Evolutionary conservation across 2,888 invertebrate species (phyloP), one percentile per base, ranked within the genome.

Genomic region (Campopleginae sp.): DNA sequence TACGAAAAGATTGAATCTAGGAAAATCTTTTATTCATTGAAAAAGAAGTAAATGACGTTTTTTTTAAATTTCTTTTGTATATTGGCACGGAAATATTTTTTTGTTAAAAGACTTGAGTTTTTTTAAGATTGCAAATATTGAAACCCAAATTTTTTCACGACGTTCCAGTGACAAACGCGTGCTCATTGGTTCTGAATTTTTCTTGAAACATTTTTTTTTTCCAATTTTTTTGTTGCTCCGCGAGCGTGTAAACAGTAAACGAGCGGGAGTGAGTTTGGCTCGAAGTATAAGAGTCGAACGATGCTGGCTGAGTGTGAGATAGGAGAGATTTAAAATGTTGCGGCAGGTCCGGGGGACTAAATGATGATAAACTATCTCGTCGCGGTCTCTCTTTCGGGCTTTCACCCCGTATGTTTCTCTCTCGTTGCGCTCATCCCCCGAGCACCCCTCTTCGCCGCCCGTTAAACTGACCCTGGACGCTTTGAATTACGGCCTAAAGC

Each of bases 301-400:
- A 88, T 87, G 83, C 65, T 63, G 77, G 58, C 89, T 88, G 86
- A 84, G 85, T 87, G 88, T 87, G 87, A 92, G 91, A 92, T 91
- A 91, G 91, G 90, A 91, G 91, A 93, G 92, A 91, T 93, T 93
- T 93, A 92, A 93, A 93, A 93, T 92, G 92, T 93, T 93, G 91
- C 90, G 91, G 92, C 90, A 93, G 93, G 93, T 93, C 92, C 90
- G 89, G 88, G 89, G 88, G 90, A 90, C 92, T 92, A 93, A 93
- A 93, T 90, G 93, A 93, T 93, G 93, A 93, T 93, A 93, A 93
- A 93, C 93, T 93, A 93, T 93, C 92, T 90, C 90, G 90, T 87
- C 89, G 90, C 90, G 89, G 89, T 54, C 38, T 78, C 48, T 48
- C 33, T 66, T 71, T 71, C 63, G 66, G 65, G 80, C 80, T 80